Evolutionary conservation across 2,888 invertebrate species (phyloP).

Genomic region (Mystacides longicornis): DNA sequence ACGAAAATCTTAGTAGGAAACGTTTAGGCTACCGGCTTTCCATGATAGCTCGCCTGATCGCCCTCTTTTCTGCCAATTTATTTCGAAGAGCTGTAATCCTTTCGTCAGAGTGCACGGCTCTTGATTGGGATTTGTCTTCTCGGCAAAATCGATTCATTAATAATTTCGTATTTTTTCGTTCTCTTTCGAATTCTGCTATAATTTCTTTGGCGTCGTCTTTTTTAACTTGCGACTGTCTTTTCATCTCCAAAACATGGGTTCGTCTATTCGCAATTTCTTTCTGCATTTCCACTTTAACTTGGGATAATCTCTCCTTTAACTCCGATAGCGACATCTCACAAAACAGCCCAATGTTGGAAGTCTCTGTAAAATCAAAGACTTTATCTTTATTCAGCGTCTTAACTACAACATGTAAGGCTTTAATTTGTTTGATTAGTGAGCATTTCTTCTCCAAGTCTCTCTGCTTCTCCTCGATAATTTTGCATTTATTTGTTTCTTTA

Average conservation of each 20-base stretch:
- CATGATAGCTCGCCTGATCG: conserved; percentile 27
- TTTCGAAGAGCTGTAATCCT: conserved; percentile 45
- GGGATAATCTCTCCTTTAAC: conserved; percentile 47
- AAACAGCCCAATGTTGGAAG: conserved; percentile 50
- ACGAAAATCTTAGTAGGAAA: no score
- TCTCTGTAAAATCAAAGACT: conserved; percentile 53
- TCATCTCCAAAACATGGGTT: conserved; percentile 39
- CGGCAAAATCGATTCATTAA: not conserved
- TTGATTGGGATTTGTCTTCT: not conserved
- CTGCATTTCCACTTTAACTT: conserved; percentile 44
- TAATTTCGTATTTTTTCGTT: conserved; percentile 33
- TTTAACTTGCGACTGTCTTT: conserved; percentile 40
- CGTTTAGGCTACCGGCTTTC: not conserved
- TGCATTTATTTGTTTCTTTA: conserved; percentile 33
- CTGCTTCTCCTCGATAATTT: conserved; percentile 41
- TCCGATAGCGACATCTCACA: conserved; percentile 61
- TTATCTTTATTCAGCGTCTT: conserved; percentile 45
- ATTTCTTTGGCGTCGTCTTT: conserved; percentile 42
- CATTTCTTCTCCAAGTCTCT: conserved; percentile 45
- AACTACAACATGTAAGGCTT: conserved; percentile 42
- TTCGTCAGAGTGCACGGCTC: conserved; percentile 30
- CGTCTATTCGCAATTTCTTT: conserved; percentile 48
- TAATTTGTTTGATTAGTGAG: conserved; percentile 47
- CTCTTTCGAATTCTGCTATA: conserved; percentile 37
- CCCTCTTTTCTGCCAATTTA: conserved; percentile 44